phyloP scores from a whole-genome alignment of 35 echinoderm and acorn worm genomes.

The Apostichopus japonicus region DNA sequence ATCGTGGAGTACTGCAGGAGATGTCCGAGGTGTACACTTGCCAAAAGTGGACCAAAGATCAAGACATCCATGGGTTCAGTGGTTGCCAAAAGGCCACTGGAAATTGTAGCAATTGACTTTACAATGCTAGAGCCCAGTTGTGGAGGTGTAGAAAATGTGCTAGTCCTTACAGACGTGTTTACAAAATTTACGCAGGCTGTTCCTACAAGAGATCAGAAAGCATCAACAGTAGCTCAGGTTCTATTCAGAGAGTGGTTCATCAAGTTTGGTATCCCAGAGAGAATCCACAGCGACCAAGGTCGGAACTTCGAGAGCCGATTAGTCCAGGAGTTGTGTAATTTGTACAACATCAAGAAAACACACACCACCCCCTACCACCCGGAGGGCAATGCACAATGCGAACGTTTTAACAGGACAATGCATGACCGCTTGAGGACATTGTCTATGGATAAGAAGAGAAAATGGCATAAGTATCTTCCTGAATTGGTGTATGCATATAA shows the following conservation, averaged over 20 bases:
- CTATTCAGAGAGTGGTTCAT: slow-evolving; percentile 49
- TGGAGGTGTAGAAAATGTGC: slow-evolving; percentile 28
- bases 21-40: slow-evolving; percentile 19
- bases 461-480: slow-evolving; percentile 68
- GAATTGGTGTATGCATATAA: slow-evolving; percentile 82
- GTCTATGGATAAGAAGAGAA: slow-evolving; percentile 60
- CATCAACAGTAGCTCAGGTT: slow-evolving; percentile 7
- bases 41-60: slow-evolving; percentile 38
- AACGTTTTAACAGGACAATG: slow-evolving; percentile 64
- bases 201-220: slow-evolving; percentile 53
- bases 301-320: slow-evolving; percentile 21
- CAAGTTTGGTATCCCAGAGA: slow-evolving; percentile 31
- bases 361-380: neutral
- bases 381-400: slow-evolving; percentile 52
- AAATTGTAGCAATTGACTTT: slow-evolving; percentile 53
- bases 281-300: slow-evolving; percentile 50
- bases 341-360: slow-evolving; percentile 51
- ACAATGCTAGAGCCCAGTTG: slow-evolving; percentile 33
- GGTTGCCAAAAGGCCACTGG: slow-evolving; percentile 24
- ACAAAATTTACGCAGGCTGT: slow-evolving; percentile 58
- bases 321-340: slow-evolving; percentile 33
- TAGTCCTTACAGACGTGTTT: slow-evolving; percentile 49
- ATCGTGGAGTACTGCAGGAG: slow-evolving; percentile 20
- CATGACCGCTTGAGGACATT: slow-evolving; percentile 51
- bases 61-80: slow-evolving; percentile 19